phyloP scores from a whole-genome alignment of 2,113 vertebrate genomes.

The Scytalopus superciliaris region DNA sequence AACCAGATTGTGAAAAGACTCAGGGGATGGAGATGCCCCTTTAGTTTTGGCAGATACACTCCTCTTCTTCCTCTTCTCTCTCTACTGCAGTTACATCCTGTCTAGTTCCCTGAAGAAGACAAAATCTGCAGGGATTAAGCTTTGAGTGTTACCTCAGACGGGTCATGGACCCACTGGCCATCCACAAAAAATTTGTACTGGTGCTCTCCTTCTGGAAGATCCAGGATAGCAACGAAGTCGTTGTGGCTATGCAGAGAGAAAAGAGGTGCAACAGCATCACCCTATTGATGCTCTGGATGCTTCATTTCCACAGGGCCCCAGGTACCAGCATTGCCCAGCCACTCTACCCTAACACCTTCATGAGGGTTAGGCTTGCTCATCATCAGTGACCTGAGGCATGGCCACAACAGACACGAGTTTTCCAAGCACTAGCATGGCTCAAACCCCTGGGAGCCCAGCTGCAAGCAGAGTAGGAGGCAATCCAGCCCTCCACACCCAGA shows the following conservation, averaged over 20 bases:
- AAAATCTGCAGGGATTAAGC: not conserved
- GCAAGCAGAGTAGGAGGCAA: not conserved
- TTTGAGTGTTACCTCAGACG: conserved; percentile 84
- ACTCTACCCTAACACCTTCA: not conserved
- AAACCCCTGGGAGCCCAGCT: not conserved
- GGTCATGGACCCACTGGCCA: conserved; percentile 96
- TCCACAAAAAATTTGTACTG: conserved; percentile 99
- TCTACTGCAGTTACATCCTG: not conserved
- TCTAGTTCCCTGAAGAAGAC: not conserved
- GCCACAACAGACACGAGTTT: rapidly evolving
- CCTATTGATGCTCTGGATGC: not conserved
- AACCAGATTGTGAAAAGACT: not conserved
- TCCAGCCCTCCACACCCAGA: rapidly evolving
- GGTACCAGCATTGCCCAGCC: not conserved
- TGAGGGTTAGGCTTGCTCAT: not conserved
- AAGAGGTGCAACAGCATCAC: not conserved
- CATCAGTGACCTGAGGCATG: not conserved
- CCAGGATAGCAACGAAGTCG: conserved; percentile 96
- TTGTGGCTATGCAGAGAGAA: conserved; percentile 84
- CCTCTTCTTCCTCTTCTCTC: not conserved
- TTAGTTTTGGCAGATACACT: not conserved
- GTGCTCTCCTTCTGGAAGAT: conserved; percentile 95
- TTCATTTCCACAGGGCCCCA: not conserved
- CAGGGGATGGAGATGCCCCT: not conserved
- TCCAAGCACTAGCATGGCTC: not conserved